These are phyloP conservation scores for Dolichomitus sp. DNA, from an alignment of 2,888 invertebrate genomes.

Conservation along the genomic window DNA sequence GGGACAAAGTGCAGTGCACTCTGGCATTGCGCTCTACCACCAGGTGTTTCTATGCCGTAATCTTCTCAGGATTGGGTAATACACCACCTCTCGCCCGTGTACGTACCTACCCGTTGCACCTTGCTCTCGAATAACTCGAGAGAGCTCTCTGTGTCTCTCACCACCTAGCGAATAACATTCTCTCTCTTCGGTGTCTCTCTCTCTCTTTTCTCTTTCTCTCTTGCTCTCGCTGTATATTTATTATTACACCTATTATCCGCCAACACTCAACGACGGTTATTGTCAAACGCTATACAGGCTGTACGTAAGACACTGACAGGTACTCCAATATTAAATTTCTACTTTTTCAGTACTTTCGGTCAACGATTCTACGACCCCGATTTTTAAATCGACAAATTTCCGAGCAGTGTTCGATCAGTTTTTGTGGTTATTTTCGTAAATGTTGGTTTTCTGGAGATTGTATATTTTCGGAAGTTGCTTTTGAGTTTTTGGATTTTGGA, in stretches of 20 bases:
- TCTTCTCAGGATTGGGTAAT: constrained; percentile 85
- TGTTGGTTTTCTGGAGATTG: too few species aligned
- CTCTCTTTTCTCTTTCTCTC: constrained; percentile 28
- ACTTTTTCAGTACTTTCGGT: background rate
- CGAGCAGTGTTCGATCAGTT: too few species aligned
- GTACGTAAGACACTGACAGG: constrained; percentile 37
- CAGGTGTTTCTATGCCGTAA: constrained; percentile 86
- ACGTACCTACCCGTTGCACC: constrained; percentile 76
- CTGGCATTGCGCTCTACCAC: constrained; percentile 85
- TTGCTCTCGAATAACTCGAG: constrained; percentile 70
- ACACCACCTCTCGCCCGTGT: constrained; percentile 70
- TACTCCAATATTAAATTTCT: background rate
- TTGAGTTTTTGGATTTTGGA: too few species aligned
- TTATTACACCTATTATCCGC: constrained; percentile 31
- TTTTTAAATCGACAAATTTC: background rate
- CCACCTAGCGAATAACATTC: constrained; percentile 27
- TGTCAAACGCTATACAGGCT: constrained; percentile 35
- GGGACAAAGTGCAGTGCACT: constrained; percentile 86
- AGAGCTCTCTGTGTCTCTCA: constrained; percentile 22
- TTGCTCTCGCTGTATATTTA: constrained; percentile 37
- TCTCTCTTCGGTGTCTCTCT: constrained; percentile 2
- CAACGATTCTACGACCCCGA: background rate
- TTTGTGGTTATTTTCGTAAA: too few species aligned
- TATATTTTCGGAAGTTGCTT: too few species aligned
- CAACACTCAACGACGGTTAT: constrained; percentile 14